Evolutionary conservation across 2,888 invertebrate genomes (phyloP), one percentile per base, ranked within the genome.

Genomic region (Lasioglossum oenotherae): DNA sequence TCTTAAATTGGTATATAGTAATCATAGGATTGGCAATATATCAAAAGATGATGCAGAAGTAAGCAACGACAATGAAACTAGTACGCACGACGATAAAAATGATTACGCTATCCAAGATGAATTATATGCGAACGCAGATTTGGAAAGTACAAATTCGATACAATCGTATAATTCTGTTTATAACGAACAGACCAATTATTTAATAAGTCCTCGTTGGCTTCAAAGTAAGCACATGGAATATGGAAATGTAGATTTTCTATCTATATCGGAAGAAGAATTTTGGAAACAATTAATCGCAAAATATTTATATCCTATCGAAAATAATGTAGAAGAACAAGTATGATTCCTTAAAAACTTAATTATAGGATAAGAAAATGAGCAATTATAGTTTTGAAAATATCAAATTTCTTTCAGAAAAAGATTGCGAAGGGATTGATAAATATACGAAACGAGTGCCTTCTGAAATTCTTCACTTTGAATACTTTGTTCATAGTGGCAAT

Each of bases 221-320:
- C 97, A 97, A 89, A 97, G 98, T 91, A 96, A 96, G 38, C 96
- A 96, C 44, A 94, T 98, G 19, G 96, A 96, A 73, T 96, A 96
- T 85, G 97, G 97, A 0, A 96, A 97, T 75, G 96, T 97, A 3
- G 97, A 97, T 64, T 97, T 96, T 91, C 95, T 98, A 67, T 95
- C 96, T 0, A 96, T 96, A 23, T 95, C 96, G 69, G 98, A 98
- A 94, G 96, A 96, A 75, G 95, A 95, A 35, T 98, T 98, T 95
- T 98, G 98, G 98, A 96, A 96, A 80, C 97, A 97, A 78, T 95
- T 98, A 78, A 97, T 98, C 78, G 96, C 96, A 73, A 97, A 97
- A 92, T 98, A 98, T 94, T 95, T 98, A 35, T 96, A 96, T 91
- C 98, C 98, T 0, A 96, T 98, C 76, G 97, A 97, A 87, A 96